Evolutionary conservation across 1,140 invertebrate species (phyloP).

Genomic region (Sarcophaga bullata): DNA sequence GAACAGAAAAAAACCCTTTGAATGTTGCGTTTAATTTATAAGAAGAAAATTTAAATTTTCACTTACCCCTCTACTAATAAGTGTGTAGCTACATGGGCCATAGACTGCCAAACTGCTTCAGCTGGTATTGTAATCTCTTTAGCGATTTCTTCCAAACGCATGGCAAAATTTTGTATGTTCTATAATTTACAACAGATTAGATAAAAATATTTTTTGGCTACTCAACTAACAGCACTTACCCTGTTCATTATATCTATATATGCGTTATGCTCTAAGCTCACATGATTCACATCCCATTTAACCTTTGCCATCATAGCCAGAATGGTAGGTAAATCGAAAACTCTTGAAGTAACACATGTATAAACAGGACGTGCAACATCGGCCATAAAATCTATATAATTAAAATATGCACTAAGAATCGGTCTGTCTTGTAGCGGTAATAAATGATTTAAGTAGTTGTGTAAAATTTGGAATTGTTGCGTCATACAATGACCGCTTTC

Average conservation of each 20-base stretch:
- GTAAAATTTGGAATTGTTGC: conserved; percentile 85
- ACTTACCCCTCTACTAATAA: conserved; percentile 91
- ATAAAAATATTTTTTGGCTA: not conserved
- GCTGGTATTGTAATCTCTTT: conserved; percentile 76
- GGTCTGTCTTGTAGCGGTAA: conserved; percentile 71
- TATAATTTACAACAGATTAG: conserved; percentile 62
- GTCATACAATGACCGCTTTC: conserved; percentile 92
- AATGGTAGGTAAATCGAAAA: conserved; percentile 83
- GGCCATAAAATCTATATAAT: conserved; percentile 67
- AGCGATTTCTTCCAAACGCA: conserved; percentile 77
- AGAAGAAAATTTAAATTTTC: conserved; percentile 38
- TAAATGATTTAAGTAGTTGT: conserved; percentile 82
- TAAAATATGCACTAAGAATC: conserved; percentile 51
- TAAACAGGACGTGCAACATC: conserved; percentile 88
- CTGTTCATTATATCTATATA: conserved; percentile 83
- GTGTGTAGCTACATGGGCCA: conserved; percentile 84
- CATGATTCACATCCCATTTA: conserved; percentile 95
- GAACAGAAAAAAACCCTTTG: conserved; percentile 48
- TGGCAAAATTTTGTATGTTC: conserved; percentile 82
- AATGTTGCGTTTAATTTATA: not conserved
- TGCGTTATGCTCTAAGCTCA: conserved; percentile 93
- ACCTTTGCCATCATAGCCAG: conserved; percentile 89
- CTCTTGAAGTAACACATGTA: conserved; percentile 80
- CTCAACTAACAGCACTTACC: conserved; percentile 62
- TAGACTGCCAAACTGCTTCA: conserved; percentile 86